Evolutionary conservation across 2,113 vertebrate species (phyloP).

Genomic region (Cichladusa arquata): DNA sequence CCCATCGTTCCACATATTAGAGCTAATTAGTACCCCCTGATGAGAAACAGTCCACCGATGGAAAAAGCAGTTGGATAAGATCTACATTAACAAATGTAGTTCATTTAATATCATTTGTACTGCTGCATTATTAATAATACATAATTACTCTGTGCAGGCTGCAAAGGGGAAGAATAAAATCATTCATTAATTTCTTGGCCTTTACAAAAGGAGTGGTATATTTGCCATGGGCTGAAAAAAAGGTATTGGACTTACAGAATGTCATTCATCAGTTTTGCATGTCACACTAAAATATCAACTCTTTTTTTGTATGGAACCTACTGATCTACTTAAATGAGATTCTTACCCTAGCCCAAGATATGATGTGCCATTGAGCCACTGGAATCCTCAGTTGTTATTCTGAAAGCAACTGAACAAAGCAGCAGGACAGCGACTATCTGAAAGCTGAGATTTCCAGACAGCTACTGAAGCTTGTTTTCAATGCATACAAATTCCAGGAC

Average conservation of each 20-base stretch:
- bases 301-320: neutral
- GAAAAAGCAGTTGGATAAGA: conserved; percentile 84
- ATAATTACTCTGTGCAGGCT: conserved; percentile 78
- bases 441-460: neutral
- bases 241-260: conserved; percentile 13
- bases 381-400: conserved; percentile 17
- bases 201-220: conserved; percentile 68
- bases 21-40: conserved; percentile 83
- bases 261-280: conserved; percentile 51
- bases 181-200: conserved; percentile 76
- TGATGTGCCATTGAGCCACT: neutral
- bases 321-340: conserved; percentile 43
- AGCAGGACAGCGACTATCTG: neutral
- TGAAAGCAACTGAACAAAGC: neutral
- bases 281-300: conserved; percentile 60
- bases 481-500: neutral
- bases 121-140: conserved; percentile 85
- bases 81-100: conserved; percentile 85
- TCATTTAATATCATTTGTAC: conserved; percentile 86
- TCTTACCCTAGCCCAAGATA: neutral
- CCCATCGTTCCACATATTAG: conserved; percentile 79
- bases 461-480: neutral
- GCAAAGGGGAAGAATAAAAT: conserved; percentile 74
- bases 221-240: conserved; percentile 46
- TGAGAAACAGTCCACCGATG: conserved; percentile 80